A percentile compares a stretch with the other conserved stretches of the same genome.
Conservation (phyloP, 2,888 invertebrate genomes). For the Agrotis clavis region DNA sequence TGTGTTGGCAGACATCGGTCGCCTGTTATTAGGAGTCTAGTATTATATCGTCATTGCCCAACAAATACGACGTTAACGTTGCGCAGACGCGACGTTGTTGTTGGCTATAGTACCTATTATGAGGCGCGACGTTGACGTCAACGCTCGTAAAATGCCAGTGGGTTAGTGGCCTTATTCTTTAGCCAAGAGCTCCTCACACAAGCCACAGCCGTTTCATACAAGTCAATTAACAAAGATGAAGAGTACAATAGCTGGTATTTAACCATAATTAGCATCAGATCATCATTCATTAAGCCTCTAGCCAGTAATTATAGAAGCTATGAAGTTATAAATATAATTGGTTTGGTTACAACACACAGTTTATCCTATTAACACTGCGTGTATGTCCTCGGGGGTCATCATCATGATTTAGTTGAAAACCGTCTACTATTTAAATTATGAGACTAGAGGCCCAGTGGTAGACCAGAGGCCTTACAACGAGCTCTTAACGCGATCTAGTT, state of each 20-base stretch:
- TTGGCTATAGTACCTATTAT: no score
- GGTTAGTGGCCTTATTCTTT: no score
- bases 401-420: neutral
- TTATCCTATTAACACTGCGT: constrained; percentile 43
- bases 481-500: no score
- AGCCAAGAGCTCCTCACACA: neutral
- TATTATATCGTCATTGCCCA: no score
- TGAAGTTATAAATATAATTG: constrained; percentile 42
- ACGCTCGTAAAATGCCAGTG: no score
- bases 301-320: constrained; percentile 34
- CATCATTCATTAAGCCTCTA: constrained; percentile 48
- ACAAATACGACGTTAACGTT: no score
- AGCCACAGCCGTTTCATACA: constrained; percentile 3
- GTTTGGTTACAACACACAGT: constrained; percentile 19
- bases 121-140: no score
- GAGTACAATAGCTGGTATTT: constrained; percentile 38
- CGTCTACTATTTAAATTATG: neutral
- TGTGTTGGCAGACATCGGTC: no score
- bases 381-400: constrained; percentile 15
- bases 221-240: constrained; percentile 23
- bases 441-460: neutral
- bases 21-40: no score
- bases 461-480: no score
- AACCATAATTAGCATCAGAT: constrained; percentile 38
- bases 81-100: no score